phyloP scores from a whole-genome alignment of 1,140 invertebrate genomes.

The Rhysida immarginata region DNA sequence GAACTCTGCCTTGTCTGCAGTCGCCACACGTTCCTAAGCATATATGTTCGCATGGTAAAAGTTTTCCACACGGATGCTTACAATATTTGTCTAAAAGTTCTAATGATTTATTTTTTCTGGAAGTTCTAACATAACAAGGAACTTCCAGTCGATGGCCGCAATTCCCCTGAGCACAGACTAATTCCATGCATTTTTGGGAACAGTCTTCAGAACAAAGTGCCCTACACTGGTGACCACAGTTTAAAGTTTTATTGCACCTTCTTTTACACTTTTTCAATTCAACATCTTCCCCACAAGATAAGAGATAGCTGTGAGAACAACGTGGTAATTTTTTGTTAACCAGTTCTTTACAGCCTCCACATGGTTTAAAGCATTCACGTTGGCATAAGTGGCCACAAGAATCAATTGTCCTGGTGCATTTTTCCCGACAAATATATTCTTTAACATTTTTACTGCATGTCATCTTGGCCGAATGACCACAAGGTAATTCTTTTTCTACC shows the following conservation, averaged over 20 bases:
- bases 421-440: neutral
- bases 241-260: slow-evolving; percentile 11
- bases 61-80: neutral
- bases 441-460: neutral
- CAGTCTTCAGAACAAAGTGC: slow-evolving; percentile 15
- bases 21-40: slow-evolving; percentile 13
- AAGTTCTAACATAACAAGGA: neutral
- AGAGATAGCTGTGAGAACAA: slow-evolving; percentile 11
- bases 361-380: slow-evolving; percentile 11
- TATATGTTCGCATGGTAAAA: slow-evolving; percentile 14
- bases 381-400: slow-evolving; percentile 18
- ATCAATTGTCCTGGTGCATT: slow-evolving; percentile 12
- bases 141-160: neutral
- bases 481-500: neutral
- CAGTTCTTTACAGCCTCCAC: neutral
- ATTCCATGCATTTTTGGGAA: neutral
- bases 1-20: neutral
- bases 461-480: slow-evolving; percentile 2
- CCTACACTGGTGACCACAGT: slow-evolving; percentile 17
- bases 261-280: slow-evolving; percentile 11
- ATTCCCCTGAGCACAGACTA: neutral
- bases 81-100: neutral
- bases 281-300: slow-evolving; percentile 7
- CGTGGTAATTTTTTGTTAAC: slow-evolving; percentile 7
- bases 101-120: neutral